Base-by-base conservation (phyloP, 92 coral and sea anemone genomes). In the Porites lobata region DNA sequence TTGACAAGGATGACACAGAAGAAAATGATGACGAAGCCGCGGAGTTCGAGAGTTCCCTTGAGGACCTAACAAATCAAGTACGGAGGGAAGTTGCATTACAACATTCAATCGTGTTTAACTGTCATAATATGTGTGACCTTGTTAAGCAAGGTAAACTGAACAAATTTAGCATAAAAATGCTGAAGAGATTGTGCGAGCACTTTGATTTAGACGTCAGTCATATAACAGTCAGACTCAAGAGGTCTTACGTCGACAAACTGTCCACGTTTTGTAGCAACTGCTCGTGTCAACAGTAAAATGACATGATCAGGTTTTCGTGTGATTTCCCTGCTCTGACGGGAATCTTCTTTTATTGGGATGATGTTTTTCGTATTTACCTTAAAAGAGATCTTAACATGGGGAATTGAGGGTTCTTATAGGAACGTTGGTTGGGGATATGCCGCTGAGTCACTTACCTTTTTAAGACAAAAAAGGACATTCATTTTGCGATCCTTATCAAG, bases 121-220 rank as follows among this genome's bases (percentile, higher is more conserved):
- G 85, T 59, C 86, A 72, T 76, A 79, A 86, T 21, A 73, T 87
- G 17, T 87, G 91, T 38, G 91, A 88, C 50, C 63, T 88, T 76
- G 77, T 70, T 43, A 72, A 53, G 61, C 84, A 80, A 24, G 86
- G 65, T 70, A 87, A 88, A 70, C 87, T 88, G 47, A 71, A 58
- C 76, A 72, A 76, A 64, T 88, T 88, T 75, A 52, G 22, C 70
- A 77, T 88, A 51, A 32, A 74, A 70, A 77, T 88, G 79, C 83
- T 88, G 22, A 63, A 77, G 77, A 70, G 68, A 72, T 61, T 88
- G 77, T 81, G 91, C 71, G 65, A 71, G 32, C 77, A 86, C 68
- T 79, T 87, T 59, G 86, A 47, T 14, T 18, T 86, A 13, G 90
- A 86, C 68, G 63, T 70, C 9, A 69, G 74, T 80, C 51, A 78